These are phyloP conservation scores for Cetonia aurata DNA, from an alignment of 2,888 invertebrate genomes.

Conservation along the genomic window DNA sequence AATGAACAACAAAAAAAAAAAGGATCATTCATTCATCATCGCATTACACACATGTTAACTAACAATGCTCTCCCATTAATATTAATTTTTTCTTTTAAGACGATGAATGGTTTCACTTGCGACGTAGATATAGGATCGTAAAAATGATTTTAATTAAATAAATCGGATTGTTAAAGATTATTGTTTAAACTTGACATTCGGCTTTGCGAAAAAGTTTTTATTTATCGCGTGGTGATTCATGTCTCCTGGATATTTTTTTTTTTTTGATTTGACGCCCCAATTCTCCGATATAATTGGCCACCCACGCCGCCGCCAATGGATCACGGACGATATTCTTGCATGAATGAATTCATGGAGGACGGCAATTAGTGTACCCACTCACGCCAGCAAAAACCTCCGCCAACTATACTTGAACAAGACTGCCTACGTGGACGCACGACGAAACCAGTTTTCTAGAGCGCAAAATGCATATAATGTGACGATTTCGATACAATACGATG, in stretches of 20 bases:
- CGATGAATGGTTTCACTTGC: background rate
- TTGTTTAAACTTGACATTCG: too few relatives aligned
- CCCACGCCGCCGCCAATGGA: slow-evolving; percentile 29
- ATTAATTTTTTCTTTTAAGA: background rate
- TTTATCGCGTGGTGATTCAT: too few relatives aligned
- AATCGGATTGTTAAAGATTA: background rate
- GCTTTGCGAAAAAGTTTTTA: too few relatives aligned
- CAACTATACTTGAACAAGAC: slow-evolving; percentile 8
- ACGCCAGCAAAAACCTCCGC: background rate
- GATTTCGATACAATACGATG: too few relatives aligned
- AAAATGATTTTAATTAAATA: background rate
- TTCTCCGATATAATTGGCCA: slow-evolving; percentile 11
- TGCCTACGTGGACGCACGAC: background rate
- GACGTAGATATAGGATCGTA: background rate
- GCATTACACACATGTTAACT: background rate
- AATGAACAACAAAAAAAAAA: slow-evolving; percentile 27
- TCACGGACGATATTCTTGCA: slow-evolving; percentile 25
- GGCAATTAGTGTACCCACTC: slow-evolving; percentile 38
- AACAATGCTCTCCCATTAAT: background rate
- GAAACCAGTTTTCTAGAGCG: slow-evolving; percentile 41
- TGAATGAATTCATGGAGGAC: slow-evolving; percentile 33
- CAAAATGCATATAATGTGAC: background rate
- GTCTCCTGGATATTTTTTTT: too few relatives aligned
- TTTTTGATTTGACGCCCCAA: background rate
- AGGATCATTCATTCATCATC: slow-evolving; percentile 47